A percentile compares a stretch with the other conserved stretches of the same genome.
Conservation (phyloP, 2,888 invertebrate species). For the Hetaerina titia region DNA sequence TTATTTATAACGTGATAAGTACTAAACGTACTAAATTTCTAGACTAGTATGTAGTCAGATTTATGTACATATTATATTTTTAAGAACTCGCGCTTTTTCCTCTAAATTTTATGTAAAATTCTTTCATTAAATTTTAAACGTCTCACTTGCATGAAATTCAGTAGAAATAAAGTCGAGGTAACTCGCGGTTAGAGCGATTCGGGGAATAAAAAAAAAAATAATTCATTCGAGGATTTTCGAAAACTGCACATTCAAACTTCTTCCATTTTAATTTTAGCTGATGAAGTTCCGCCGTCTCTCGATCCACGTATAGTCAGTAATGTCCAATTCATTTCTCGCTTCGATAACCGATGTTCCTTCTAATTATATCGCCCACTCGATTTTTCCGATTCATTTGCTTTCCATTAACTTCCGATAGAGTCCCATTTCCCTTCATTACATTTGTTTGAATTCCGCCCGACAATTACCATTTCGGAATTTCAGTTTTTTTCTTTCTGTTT, state of each 20-base stretch:
- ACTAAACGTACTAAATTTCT: too few relatives aligned
- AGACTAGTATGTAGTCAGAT: too few relatives aligned
- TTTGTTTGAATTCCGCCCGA: constrained; percentile 1
- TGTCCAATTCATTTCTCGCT: constrained; percentile 19
- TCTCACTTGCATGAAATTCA: neutral
- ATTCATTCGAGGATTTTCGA: neutral
- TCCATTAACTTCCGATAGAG: constrained; percentile 27
- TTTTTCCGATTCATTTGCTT: constrained; percentile 27
- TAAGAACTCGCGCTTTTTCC: too few relatives aligned
- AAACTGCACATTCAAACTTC: neutral
- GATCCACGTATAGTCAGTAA: neutral
- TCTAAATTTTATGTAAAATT: too few relatives aligned
- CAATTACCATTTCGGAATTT: constrained; percentile 19
- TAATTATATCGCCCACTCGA: constrained; percentile 18
- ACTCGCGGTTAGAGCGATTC: neutral
- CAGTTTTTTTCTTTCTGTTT: too few relatives aligned
- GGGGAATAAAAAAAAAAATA: neutral
- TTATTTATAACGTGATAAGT: too few relatives aligned
- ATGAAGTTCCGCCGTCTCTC: neutral
- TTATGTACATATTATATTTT: too few relatives aligned
- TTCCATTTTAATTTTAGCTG: constrained; percentile 1
- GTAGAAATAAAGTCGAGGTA: neutral
- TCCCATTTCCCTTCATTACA: constrained; percentile 1
- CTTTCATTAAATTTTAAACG: too few relatives aligned
- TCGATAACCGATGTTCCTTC: neutral